Percentiles rank a stretch among this genome's conserved stretches.
phyloP scores from a whole-genome alignment of 2,888 invertebrate species.

The Sphaerophoria rueppellii region DNA sequence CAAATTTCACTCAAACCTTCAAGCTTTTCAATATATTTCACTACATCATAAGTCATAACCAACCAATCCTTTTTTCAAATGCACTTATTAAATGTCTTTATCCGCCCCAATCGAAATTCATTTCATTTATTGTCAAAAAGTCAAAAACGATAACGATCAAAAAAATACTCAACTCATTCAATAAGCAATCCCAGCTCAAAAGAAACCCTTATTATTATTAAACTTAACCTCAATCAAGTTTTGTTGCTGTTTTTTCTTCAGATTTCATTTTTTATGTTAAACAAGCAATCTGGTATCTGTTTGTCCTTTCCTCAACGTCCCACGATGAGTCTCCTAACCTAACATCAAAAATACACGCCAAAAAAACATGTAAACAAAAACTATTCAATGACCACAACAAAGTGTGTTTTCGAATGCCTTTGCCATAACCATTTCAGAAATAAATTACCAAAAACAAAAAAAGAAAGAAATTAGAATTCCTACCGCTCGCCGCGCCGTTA shows the following conservation, averaged over 20 bases:
- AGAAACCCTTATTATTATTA: conserved; percentile 24
- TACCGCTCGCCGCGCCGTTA: conserved; percentile 35
- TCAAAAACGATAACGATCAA: too few species aligned
- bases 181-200: neutral
- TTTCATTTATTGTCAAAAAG: too few species aligned
- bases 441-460: conserved; percentile 5
- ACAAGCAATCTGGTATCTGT: conserved; percentile 29
- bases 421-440: conserved; percentile 12
- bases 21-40: too few species aligned
- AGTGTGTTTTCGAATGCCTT: conserved; percentile 28
- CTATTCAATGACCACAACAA: conserved; percentile 38
- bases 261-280: conserved; percentile 9
- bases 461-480: conserved; percentile 31
- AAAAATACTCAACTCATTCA: neutral
- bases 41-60: too few species aligned
- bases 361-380: conserved; percentile 38
- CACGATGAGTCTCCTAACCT: conserved; percentile 8
- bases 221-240: conserved; percentile 26
- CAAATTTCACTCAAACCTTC: too few species aligned
- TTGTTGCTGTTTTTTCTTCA: neutral
- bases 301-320: conserved; percentile 11
- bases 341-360: conserved; percentile 20
- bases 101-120: too few species aligned
- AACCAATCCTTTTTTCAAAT: too few species aligned
- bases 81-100: too few species aligned